Evolutionary conservation across 2,888 invertebrate species (phyloP), one percentile per base, ranked within the genome.

Genomic region (Eutolmus rufibarbis): DNA sequence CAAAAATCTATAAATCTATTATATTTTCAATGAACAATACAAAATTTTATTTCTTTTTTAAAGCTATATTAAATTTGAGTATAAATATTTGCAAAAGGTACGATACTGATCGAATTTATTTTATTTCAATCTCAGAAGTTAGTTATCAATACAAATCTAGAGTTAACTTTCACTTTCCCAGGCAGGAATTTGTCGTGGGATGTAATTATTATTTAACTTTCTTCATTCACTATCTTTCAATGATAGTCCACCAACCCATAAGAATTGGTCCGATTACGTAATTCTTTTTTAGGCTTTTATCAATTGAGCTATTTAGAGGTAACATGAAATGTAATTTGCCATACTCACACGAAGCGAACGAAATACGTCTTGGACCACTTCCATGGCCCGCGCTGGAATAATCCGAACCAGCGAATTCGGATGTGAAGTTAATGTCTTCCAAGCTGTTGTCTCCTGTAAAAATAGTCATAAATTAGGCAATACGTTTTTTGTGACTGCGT

Each of bases 281-380:
- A 46, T 46, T 16, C 14, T 14, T 46, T 46, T 46, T 46, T 46
- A 46, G 43, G 14, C 3, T 14, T 46, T 46, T 46, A 16, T 46
- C 43, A 46, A 46, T 46, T 14, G 43, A 16, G 43, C 14, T 46
- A 46, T 46, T 46, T 46, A 46, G 43, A 46, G 2, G 43, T 46
- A 46, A 46, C 43, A 46, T 46, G 3, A 46, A 46, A 51, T 19
- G 51, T 51, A 51, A 51, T 51, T 51, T 51, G 12, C 34, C 31
- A 31, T 81, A 82, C 92, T 92, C 91, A 92, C 92, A 89, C 92
- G 91, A 86, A 92, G 89, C 87, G 92, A 91, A 85, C 92, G 90
- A 82, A 93, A 92, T 88, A 93, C 92, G 90, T 93, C 92, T 90
- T 92, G 92, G 87, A 93, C 92, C 88, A 92, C 92, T 74, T 92